Percentiles rank a stretch among this genome's conserved stretches.
phyloP scores from a whole-genome alignment of 1,140 invertebrate species.

The Batillaria attramentaria region DNA sequence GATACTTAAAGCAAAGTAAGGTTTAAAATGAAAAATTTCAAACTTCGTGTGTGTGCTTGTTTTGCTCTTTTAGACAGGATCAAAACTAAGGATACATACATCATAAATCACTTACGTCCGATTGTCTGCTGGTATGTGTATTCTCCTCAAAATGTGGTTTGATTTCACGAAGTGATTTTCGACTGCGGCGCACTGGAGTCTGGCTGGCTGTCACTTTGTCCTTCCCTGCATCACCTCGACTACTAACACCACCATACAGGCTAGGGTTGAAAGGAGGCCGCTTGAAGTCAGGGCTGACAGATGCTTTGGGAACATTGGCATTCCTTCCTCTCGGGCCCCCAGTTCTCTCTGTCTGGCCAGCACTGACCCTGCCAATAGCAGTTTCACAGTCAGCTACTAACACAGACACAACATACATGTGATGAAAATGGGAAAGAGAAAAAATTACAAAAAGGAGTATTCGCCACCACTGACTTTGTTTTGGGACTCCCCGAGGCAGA shows the following conservation, averaged over 20 bases:
- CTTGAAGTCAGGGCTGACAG: conserved; percentile 40
- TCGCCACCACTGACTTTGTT: conserved; percentile 8
- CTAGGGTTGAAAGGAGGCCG: conserved; percentile 30
- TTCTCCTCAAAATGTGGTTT: conserved; percentile 30
- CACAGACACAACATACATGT: neutral
- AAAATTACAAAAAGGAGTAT: neutral
- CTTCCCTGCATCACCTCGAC: neutral
- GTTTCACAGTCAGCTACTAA: neutral
- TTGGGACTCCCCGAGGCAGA: conserved; percentile 29
- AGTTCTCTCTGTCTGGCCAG: neutral
- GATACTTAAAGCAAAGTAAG: no score
- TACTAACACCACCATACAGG: conserved; percentile 10
- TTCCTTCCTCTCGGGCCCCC: neutral
- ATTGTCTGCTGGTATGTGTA: neutral
- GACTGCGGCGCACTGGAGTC: conserved; percentile 32
- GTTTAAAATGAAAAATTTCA: no score
- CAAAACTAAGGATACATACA: no score
- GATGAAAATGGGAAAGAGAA: neutral
- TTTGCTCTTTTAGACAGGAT: no score
- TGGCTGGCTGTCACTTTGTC: conserved; percentile 11
- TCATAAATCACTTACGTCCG: neutral
- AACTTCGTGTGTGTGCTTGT: no score
- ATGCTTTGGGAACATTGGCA: conserved; percentile 23
- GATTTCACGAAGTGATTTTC: conserved; percentile 40
- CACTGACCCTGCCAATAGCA: neutral